phyloP scores from a whole-genome alignment of 2,113 vertebrate genomes.

The Rhabdornis inornatus region DNA sequence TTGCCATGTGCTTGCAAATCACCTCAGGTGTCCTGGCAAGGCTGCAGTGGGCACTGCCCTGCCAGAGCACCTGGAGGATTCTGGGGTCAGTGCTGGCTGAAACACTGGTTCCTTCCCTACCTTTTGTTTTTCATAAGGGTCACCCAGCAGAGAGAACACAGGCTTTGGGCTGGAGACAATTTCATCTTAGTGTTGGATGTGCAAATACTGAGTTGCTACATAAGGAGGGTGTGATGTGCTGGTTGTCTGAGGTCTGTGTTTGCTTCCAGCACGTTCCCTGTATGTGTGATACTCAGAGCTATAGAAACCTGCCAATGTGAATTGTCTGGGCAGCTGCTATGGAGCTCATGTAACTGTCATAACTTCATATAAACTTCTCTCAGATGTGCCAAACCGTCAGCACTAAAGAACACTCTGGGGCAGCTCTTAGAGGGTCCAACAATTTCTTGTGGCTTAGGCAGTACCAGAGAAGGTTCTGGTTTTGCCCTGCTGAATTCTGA shows the following conservation, averaged over 20 bases:
- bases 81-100: neutral
- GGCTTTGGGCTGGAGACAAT: neutral
- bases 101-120: fast-evolving
- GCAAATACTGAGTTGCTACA: neutral
- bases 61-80: neutral
- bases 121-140: neutral
- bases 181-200: neutral
- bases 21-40: neutral
- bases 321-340: neutral
- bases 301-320: neutral
- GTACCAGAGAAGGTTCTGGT: neutral
- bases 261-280: neutral
- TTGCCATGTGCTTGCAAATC: neutral
- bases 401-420: neutral
- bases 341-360: neutral
- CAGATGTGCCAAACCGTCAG: neutral
- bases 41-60: neutral
- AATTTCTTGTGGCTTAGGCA: neutral
- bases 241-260: neutral
- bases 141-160: neutral
- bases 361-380: neutral
- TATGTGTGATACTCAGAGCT: neutral
- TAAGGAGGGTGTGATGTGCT: neutral
- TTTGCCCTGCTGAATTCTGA: neutral
- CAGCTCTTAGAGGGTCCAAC: neutral